A percentile compares a stretch with the other conserved stretches of the same genome.
These are phyloP conservation scores for Caenorhabditis latens DNA, from an alignment of 1,140 invertebrate species.

Conservation along the genomic window DNA sequence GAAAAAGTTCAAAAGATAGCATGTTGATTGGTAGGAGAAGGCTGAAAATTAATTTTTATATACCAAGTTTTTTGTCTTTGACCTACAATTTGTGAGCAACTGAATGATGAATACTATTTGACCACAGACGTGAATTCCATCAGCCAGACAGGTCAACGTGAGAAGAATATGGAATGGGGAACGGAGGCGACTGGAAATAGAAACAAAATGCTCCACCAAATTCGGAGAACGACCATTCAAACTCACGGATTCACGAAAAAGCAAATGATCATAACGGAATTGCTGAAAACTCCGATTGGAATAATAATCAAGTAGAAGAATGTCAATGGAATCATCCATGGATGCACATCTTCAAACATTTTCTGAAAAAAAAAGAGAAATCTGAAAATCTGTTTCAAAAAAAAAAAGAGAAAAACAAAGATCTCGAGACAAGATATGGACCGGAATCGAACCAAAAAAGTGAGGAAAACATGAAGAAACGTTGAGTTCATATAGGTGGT, in stretches of 20 bases:
- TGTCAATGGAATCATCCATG: conserved; percentile 35
- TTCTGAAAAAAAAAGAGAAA: background rate
- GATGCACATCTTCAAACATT: conserved; percentile 32
- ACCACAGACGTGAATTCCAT: conserved; percentile 52
- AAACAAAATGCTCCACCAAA: too few species aligned
- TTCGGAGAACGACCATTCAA: too few species aligned
- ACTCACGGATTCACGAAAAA: conserved; percentile 38
- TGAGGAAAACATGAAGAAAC: background rate
- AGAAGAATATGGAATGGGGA: conserved; percentile 57
- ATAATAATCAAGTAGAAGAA: conserved; percentile 42
- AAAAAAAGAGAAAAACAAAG: background rate
- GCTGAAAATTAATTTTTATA: background rate
- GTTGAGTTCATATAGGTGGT: conserved; percentile 2
- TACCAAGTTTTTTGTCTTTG: background rate
- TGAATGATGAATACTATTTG: conserved; percentile 49
- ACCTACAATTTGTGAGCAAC: conserved; percentile 23
- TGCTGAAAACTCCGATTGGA: conserved; percentile 24
- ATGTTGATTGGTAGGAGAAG: conserved; percentile 33
- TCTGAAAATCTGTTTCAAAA: background rate
- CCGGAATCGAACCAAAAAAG: background rate
- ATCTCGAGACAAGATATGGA: background rate
- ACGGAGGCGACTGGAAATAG: conserved; percentile 48
- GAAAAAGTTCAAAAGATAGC: conserved; percentile 22
- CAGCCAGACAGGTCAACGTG: conserved; percentile 47
- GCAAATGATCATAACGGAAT: conserved; percentile 7